phyloP scores from a whole-genome alignment of 2,888 invertebrate species.

The Leucania comma region DNA sequence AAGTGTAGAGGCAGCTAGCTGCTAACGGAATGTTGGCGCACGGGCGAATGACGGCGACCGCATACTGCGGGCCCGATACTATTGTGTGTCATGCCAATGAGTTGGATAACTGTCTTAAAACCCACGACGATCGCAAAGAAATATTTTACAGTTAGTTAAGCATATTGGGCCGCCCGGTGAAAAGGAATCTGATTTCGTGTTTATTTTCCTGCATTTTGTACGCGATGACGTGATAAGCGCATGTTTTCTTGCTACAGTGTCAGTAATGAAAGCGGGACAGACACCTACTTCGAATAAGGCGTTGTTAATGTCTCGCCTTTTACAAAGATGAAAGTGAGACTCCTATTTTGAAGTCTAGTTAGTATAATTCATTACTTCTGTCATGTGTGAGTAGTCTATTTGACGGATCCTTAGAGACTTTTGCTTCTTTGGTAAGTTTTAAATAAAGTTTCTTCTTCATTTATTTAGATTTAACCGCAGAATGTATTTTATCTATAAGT shows the following conservation, averaged over 20 bases:
- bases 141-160: conserved; percentile 82
- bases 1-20: conserved; percentile 76
- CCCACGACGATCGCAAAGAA: conserved; percentile 72
- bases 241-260: conserved; percentile 38
- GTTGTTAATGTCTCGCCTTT: conserved; percentile 36
- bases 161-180: conserved; percentile 73
- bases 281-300: conserved; percentile 29
- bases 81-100: conserved; percentile 82
- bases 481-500: background rate
- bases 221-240: conserved; percentile 50
- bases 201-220: conserved; percentile 63
- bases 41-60: conserved; percentile 79
- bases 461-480: background rate
- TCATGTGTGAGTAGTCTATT: conserved; percentile 7
- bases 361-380: conserved; percentile 46
- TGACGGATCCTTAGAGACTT: conserved; percentile 35
- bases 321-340: conserved; percentile 48
- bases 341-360: conserved; percentile 42
- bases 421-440: conserved; percentile 14
- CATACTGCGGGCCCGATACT: conserved; percentile 74
- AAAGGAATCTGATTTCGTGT: conserved; percentile 73
- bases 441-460: background rate
- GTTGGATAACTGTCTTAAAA: conserved; percentile 79
- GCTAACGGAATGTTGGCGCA: conserved; percentile 83
- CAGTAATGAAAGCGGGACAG: conserved; percentile 57